A percentile compares a stretch with the other conserved stretches of the same genome.
phyloP scores from a whole-genome alignment of 1,140 invertebrate genomes.

The Bombus haemorrhoidalis region DNA sequence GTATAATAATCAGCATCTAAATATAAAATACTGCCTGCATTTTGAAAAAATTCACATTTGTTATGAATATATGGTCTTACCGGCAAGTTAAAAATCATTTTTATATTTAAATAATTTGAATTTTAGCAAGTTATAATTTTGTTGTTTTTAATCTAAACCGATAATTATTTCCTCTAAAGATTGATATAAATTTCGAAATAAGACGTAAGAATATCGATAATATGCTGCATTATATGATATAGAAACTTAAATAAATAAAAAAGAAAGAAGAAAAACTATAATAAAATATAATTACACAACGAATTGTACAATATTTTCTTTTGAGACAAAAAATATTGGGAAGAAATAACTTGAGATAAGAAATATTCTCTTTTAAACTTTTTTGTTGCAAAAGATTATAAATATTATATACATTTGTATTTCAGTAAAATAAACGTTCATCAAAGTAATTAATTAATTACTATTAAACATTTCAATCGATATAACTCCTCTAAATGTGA shows the following conservation, averaged over 20 bases:
- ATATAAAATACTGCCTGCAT: background rate
- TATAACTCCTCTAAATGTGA: background rate
- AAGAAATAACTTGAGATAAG: too few species aligned
- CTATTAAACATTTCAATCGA: background rate
- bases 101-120: background rate
- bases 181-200: background rate
- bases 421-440: background rate
- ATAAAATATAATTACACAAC: background rate
- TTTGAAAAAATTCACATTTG: background rate
- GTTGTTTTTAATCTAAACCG: background rate
- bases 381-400: background rate
- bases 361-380: too few species aligned
- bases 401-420: background rate
- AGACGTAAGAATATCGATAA: too few species aligned
- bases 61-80: background rate
- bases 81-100: conserved; percentile 4
- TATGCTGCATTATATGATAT: background rate
- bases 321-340: too few species aligned
- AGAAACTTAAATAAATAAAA: too few species aligned
- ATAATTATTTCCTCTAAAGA: background rate
- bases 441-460: background rate
- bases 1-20: background rate
- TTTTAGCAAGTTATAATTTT: background rate
- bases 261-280: background rate
- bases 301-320: too few species aligned